These are phyloP conservation scores for Plagodis pulveraria DNA, from an alignment of 2,888 invertebrate species.

Conservation along the genomic window DNA sequence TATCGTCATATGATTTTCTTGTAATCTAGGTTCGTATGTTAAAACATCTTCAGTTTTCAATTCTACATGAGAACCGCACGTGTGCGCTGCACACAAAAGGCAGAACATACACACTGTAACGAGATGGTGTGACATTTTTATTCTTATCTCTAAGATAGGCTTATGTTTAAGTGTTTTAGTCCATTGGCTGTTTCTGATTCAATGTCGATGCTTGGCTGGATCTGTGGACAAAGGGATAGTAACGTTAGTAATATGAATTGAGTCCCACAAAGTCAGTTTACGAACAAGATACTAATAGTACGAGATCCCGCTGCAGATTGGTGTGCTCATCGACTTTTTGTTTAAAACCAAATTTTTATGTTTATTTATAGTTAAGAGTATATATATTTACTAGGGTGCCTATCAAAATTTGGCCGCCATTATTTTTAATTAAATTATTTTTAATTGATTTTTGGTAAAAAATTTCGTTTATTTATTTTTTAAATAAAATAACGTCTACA, in stretches of 20 bases:
- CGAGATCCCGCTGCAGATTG: too few relatives aligned
- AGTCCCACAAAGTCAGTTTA: too few relatives aligned
- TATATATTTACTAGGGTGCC: too few relatives aligned
- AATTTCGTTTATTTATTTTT: too few relatives aligned
- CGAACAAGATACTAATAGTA: too few relatives aligned
- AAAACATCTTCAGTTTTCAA: conserved; percentile 53
- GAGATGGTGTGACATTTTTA: conserved; percentile 82
- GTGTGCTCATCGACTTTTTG: too few relatives aligned
- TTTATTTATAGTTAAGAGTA: too few relatives aligned
- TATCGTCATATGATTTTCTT: conserved; percentile 48
- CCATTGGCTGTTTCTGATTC: conserved; percentile 43
- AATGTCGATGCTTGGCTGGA: conserved; percentile 31
- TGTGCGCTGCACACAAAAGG: conserved; percentile 91
- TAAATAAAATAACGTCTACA: too few relatives aligned
- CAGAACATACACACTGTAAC: conserved; percentile 94
- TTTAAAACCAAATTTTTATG: too few relatives aligned
- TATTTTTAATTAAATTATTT: too few relatives aligned
- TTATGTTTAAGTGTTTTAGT: conserved; percentile 47
- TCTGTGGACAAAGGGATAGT: conserved; percentile 50
- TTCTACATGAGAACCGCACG: conserved; percentile 89
- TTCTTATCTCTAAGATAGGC: conserved; percentile 44
- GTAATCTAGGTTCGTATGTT: conserved; percentile 50
- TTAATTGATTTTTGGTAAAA: too few relatives aligned
- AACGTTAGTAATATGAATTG: not conserved
- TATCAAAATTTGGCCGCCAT: too few relatives aligned